These are phyloP conservation scores for Gerris lacustris DNA, from an alignment of 2,888 invertebrate species.

Conservation along the genomic window DNA sequence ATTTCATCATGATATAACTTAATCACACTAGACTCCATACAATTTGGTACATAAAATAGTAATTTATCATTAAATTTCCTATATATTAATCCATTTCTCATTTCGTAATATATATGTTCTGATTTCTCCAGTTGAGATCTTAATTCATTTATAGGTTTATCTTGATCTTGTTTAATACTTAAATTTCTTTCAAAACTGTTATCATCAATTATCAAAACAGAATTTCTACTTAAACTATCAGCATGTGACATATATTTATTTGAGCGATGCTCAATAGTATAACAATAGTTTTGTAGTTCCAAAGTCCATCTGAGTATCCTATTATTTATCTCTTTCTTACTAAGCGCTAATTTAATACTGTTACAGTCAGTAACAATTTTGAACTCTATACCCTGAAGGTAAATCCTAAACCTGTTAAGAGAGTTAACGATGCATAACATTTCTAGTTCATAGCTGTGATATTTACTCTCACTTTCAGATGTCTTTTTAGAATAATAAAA, in stretches of 20 bases:
- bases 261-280: conserved; percentile 6
- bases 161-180: background rate
- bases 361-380: no score
- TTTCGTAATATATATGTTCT: background rate
- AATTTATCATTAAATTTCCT: conserved; percentile 6
- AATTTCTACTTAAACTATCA: conserved; percentile 5
- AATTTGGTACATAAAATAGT: conserved; percentile 7
- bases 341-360: no score
- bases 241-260: conserved; percentile 10
- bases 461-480: no score
- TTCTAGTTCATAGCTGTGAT: no score
- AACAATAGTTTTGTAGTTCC: conserved; percentile 6
- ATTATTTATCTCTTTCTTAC: conserved; percentile 7
- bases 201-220: background rate
- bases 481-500: no score
- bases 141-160: background rate
- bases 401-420: no score
- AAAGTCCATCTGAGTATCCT: conserved; percentile 7
- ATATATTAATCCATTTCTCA: conserved; percentile 12
- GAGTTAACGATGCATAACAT: no score
- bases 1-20: conserved; percentile 7
- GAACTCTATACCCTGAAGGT: no score
- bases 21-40: conserved; percentile 5
- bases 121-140: background rate
- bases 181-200: background rate